Base-by-base conservation (phyloP, 2,797 vertebrate species). In the Yasuhikotakia modesta region DNA sequence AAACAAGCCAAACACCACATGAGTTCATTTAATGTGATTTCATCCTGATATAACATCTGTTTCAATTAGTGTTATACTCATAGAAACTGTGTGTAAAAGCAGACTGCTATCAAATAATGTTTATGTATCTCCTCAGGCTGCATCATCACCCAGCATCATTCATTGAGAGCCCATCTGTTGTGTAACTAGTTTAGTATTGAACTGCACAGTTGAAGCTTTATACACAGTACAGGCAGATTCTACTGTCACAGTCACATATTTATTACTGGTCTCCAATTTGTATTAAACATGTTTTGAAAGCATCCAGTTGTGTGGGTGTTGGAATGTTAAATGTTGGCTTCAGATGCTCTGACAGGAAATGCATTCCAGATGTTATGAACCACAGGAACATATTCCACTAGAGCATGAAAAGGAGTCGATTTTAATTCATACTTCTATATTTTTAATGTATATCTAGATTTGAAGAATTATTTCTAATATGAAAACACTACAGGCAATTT, bases 301-400 rank as follows among this genome's bases (percentile, higher is more conserved):
- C 27, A 46, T 39, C 55, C 24, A 70, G 43, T 32, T 11, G 19
- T 74, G 32, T 32, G 55, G 67, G 35, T 77, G 55, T 61, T 72
- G 75, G 73, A 64, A 86, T 53, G 30, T 30, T 63, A 5, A 70
- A 78, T 5, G 12, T 63, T 71, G 35, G 3, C 39, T 48, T 81
- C 53, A 65, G 76, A 71, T 19, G 30, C n/a, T 39, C 52, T 30
- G 17, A 2, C 32, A 17, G 74, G 73, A 88, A 87, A 88, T 87
- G 74, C 76, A 27, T 57, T 76, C 86, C 82, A 84, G 79, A 85
- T 80, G 80, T 72, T 75, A 66, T 10, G 43, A 60, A 73, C 24
- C 17, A 66, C 48, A 63, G n/a, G 73, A 84, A 80, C 82, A 71
- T 76, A 60, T 52, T 57, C 14, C 19, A 79, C 19, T 22, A 64